Conservation (phyloP, 2,797 vertebrate species). For the Sebastes glaucus region DNA sequence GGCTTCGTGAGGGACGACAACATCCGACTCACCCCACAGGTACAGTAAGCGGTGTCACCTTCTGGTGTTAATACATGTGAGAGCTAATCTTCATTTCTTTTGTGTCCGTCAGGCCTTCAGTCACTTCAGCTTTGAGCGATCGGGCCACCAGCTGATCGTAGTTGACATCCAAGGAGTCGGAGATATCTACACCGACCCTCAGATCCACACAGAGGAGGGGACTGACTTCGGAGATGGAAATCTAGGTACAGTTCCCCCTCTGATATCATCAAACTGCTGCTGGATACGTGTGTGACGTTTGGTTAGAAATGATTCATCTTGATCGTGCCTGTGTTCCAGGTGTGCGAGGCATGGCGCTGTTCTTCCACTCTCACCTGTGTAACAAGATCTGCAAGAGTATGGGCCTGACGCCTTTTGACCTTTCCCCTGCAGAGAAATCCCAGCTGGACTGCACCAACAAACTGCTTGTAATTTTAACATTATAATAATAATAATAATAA, state of each 20-base stretch:
- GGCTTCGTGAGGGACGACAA: constrained; percentile 96
- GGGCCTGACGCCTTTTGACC: constrained; percentile 92
- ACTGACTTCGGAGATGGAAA: constrained; percentile 98
- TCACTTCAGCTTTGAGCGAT: constrained; percentile 97
- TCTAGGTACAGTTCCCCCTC: constrained; percentile 84
- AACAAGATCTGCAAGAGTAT: constrained; percentile 97
- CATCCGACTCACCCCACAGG: constrained; percentile 96
- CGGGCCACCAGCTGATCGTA: constrained; percentile 95
- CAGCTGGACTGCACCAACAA: constrained; percentile 90
- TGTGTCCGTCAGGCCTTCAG: constrained; percentile 89
- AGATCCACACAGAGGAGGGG: constrained; percentile 95
- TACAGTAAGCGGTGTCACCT: constrained; percentile 44
- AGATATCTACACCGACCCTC: constrained; percentile 97
- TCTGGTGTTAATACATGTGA: not conserved
- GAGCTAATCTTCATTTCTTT: not conserved
- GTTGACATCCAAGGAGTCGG: constrained; percentile 99
- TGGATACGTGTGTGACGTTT: not conserved
- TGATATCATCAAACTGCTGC: not conserved
- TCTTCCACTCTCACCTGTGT: constrained; percentile 96
- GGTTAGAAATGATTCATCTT: not conserved
- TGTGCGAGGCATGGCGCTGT: constrained; percentile 97
- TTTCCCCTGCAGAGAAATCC: constrained; percentile 85
- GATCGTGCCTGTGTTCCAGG: constrained; percentile 76
- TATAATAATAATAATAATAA: not conserved
- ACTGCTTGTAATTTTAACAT: constrained; percentile 86